phyloP scores from a whole-genome alignment of 2,113 vertebrate genomes.

The Hypomesus transpacificus region DNA sequence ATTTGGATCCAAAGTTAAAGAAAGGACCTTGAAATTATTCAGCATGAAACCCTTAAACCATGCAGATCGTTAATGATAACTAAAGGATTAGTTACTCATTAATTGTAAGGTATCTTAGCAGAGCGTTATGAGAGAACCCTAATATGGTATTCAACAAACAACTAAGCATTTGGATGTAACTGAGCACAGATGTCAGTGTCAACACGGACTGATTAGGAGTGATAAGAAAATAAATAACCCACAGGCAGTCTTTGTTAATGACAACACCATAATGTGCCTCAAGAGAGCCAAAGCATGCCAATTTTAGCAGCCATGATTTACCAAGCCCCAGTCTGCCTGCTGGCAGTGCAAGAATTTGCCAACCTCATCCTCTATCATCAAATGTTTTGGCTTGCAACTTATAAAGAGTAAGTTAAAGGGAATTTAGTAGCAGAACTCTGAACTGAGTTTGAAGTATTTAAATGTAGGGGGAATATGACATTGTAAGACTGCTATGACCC shows the following conservation, averaged over 20 bases:
- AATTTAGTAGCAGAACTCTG: neutral
- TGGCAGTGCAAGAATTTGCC: conserved; percentile 46
- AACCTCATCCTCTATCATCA: conserved; percentile 46
- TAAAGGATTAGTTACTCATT: neutral
- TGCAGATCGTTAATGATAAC: neutral
- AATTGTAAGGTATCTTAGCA: neutral
- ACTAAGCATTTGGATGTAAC: conserved; percentile 56
- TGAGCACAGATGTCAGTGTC: conserved; percentile 69
- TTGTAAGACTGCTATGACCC: too few species aligned
- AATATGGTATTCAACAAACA: conserved; percentile 11
- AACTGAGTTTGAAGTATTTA: neutral
- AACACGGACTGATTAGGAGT: conserved; percentile 66
- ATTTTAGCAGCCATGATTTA: conserved; percentile 51
- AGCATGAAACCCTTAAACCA: neutral
- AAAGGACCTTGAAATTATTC: conserved; percentile 23
- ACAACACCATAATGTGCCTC: conserved; percentile 63
- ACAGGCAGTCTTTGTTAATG: conserved; percentile 66
- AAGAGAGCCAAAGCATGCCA: conserved; percentile 59
- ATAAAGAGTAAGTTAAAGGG: too few species aligned
- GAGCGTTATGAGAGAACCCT: neutral
- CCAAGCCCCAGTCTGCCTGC: conserved; percentile 49
- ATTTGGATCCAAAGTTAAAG: conserved; percentile 32
- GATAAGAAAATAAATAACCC: conserved; percentile 71
- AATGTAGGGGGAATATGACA: neutral
- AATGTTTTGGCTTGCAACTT: conserved; percentile 29